Base-by-base conservation (phyloP, 2,888 invertebrate species). In the Apodemia mormo region DNA sequence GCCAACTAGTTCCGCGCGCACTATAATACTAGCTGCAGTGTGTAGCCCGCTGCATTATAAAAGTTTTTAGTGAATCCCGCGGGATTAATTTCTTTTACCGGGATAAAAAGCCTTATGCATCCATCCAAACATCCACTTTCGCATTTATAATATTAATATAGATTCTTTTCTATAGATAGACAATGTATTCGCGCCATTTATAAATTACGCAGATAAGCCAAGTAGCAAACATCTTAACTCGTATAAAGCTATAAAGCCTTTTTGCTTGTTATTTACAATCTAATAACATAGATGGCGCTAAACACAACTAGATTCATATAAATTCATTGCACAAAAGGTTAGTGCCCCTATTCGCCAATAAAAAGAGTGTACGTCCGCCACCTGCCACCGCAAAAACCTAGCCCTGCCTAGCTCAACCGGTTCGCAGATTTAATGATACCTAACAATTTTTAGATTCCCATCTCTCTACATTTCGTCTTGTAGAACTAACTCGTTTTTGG, bases 371-470 rank as follows among this genome's bases (percentile, higher is more conserved):
- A 77, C 80, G 86, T 89, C 89, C 86, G 87, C 86, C 90, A 90
- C 91, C 90, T 90, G 90, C 88, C 84, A 81, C 80, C 76, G 83
- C 87, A 90, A 91, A 90, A 90, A 90, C 86, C 85, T 81, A 75
- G 76, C 71, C 72, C 65, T 79, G 77, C 78, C 81, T 45, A 76
- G 76, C 75, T 76, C 76, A 78, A 68, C 72, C 76, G 73, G 79
- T 85, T 82, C 75, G 69, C 74, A 65, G 80, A 80, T 83, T 85
- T 86, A 85, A 88, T 86, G 14, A 61, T 61, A 61, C 80, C 70
- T 73, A 82, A 82, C 81, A 79, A 81, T 83, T 85, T 86, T 85
- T 81, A 84, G 82, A 82, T 79, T 82, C 76, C 71, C 70, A 71
- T 69, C 68, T 74, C 67, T n/a, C 2, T 12, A 45, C n/a, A 52